Conservation (phyloP, 1,140 invertebrate species). For the Aradophagus sp. region DNA sequence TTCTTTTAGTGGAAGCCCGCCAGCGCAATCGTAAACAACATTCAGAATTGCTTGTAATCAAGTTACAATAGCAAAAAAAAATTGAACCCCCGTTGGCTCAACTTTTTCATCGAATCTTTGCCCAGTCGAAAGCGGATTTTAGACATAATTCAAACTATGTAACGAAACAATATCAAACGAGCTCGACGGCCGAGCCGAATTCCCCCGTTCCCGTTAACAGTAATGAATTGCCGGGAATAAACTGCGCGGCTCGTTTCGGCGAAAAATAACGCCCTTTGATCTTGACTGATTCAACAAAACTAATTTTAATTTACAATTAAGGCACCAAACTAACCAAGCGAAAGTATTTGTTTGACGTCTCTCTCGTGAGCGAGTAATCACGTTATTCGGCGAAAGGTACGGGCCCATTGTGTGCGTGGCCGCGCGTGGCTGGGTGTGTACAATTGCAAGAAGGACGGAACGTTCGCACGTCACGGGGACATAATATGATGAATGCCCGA, state of each 20-base stretch:
- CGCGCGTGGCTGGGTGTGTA: too few species aligned
- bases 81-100: too few species aligned
- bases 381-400: slow-evolving; percentile 21
- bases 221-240: slow-evolving; percentile 12
- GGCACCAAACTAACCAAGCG: neutral
- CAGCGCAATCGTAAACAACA: too few species aligned
- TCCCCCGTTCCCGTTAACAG: neutral
- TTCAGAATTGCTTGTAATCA: too few species aligned
- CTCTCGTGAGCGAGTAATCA: slow-evolving; percentile 11
- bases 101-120: too few species aligned
- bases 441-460: too few species aligned
- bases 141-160: slow-evolving; percentile 9
- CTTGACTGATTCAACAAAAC: slow-evolving; percentile 8
- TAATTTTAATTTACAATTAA: slow-evolving; percentile 31
- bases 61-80: too few species aligned
- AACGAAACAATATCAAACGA: slow-evolving; percentile 8
- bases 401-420: too few species aligned
- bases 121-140: slow-evolving; percentile 10
- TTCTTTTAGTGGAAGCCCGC: too few species aligned
- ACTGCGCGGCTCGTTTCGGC: neutral
- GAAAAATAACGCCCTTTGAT: slow-evolving; percentile 19
- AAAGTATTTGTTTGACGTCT: slow-evolving; percentile 17
- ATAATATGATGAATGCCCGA: slow-evolving; percentile 52
- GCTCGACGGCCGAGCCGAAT: neutral
- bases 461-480: slow-evolving; percentile 14